Evolutionary conservation across 2,113 vertebrate species (phyloP), one percentile per base, ranked within the genome.

Genomic region (Brachyistius frenatus): DNA sequence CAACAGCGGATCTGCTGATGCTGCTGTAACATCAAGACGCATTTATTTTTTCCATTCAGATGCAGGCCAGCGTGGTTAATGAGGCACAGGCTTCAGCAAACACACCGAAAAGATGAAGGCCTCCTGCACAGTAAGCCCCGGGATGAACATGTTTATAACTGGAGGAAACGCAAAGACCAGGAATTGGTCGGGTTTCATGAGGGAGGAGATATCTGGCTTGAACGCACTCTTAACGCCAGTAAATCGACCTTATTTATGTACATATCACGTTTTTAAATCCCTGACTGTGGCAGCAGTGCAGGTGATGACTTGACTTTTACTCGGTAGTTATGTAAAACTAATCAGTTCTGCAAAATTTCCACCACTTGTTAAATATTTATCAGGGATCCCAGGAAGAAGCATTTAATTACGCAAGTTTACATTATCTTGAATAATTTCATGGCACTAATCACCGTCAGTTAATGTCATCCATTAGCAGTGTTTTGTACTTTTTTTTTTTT

Each of bases 351-450:
- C 23, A 23, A 23, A 23, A 44, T 11, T 44, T 44, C 10, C 10
- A 13, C 41, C 10, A 6, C 16, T 8, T 39, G 55, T 62, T 71
- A 80, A 86, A 69, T 83, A 80, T 66, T 76, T 74, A 68, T 65
- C 37, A 47, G 37, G 15, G 50, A 62, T 79, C 46, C 35, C 46
- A 72, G 35, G 46, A 4, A 65, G 16, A 72, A 47, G 41, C 47
- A 50, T 78, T 46, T 69, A 88, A 89, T 91, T 84, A 87, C 50
- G 66, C 57, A 78, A 73, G 87, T 82, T 56, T 64, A 66, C 55
- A 23, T 64, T 55, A 82, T 84, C 66, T 62, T 77, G 54, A 74
- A 76, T 86, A 81, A 86, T 85, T 83, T 68, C 46, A 39, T 36
- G 49, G 47, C 50, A 63, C 73, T 83, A 54, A 62, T 23, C 65